Base-by-base conservation (phyloP, 2,797 vertebrate genomes). In the Tapera naevia region DNA sequence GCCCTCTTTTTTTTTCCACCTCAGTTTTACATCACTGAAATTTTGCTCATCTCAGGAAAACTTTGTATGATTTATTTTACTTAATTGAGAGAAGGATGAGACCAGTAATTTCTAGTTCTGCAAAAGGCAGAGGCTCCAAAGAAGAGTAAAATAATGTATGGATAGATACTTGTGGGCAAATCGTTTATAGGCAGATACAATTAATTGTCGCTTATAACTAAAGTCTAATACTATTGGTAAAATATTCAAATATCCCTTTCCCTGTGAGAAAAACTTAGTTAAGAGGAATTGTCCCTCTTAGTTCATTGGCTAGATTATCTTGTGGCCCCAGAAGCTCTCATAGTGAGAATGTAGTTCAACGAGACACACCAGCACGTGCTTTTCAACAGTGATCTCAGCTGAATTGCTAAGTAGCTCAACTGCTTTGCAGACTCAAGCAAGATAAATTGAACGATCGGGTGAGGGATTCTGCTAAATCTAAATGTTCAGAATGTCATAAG, bases 381-480 rank as follows among this genome's bases (percentile, higher is more conserved):
- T 91, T 80, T 84, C 80, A 84, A 39, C 12, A 35, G 6, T 74
- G 57, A 86, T 94, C 86, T 85, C 67, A 80, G 64, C 28, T 71
- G 89, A 93, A 94, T 70, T 88, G 46, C 54, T 89, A 84, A 92
- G 69, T 39, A 92, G 39, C 35, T 93, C 69, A 91, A 9, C 35
- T 81, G 27, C 61, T 92, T 87, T 91, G 14, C 70, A 88, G 75
- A 39, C 50, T 84, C 0, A 0, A 75, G 48, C 8, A 80, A 90
- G 88, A 81, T 58, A 92, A 93, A 92, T 89, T 76, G 85, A 90
- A 76, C 66, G 53, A 81, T 84, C 76, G 81, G 73, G 41, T 88
- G 62, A 92, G 13, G 22, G 48, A 86, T 88, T 85, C 53, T 91
- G 70, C 51, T 91, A 90, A 93, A 93, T 56, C 85, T 88, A 62